These are phyloP conservation scores for Melanotaenia parkinsoni DNA, from an alignment of 2,797 vertebrate species.

Conservation along the genomic window DNA sequence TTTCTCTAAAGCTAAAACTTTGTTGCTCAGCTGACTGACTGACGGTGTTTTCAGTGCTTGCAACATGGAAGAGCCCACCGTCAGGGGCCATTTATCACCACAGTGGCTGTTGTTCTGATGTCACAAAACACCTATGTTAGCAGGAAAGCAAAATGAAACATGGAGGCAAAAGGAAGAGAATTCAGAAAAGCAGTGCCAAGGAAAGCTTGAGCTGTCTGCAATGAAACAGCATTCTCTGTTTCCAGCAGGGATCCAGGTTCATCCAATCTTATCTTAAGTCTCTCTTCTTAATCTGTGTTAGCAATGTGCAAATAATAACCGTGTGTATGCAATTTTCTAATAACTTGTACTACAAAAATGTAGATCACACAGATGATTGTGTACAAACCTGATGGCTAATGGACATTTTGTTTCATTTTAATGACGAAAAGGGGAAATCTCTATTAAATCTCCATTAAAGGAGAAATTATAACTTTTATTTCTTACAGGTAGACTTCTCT, in stretches of 20 bases:
- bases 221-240: conserved; percentile 84
- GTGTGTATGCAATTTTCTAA: conserved; percentile 20
- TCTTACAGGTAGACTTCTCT: conserved; percentile 2
- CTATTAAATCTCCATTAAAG: not conserved
- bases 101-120: conserved; percentile 54
- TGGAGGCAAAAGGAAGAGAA: conserved; percentile 77
- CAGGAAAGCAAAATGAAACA: conserved; percentile 78
- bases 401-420: conserved; percentile 8
- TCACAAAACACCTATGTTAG: conserved; percentile 71
- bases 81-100: conserved; percentile 63
- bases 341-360: conserved; percentile 12
- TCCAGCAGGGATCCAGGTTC: conserved; percentile 87
- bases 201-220: conserved; percentile 82
- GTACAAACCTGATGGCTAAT: conserved; percentile 9
- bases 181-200: conserved; percentile 79
- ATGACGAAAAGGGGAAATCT: conserved; percentile 1
- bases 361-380: conserved; percentile 10
- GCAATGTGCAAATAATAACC: conserved; percentile 21
- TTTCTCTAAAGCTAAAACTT: conserved; percentile 38
- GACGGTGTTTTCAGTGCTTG: conserved; percentile 64
- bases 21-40: conserved; percentile 56
- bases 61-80: conserved; percentile 75
- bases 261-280: conserved; percentile 72
- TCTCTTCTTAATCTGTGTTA: conserved; percentile 31
- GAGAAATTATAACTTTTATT: conserved; percentile 18